Base-by-base conservation (phyloP, 1,140 invertebrate genomes). In the Drosophila tsacasi region DNA sequence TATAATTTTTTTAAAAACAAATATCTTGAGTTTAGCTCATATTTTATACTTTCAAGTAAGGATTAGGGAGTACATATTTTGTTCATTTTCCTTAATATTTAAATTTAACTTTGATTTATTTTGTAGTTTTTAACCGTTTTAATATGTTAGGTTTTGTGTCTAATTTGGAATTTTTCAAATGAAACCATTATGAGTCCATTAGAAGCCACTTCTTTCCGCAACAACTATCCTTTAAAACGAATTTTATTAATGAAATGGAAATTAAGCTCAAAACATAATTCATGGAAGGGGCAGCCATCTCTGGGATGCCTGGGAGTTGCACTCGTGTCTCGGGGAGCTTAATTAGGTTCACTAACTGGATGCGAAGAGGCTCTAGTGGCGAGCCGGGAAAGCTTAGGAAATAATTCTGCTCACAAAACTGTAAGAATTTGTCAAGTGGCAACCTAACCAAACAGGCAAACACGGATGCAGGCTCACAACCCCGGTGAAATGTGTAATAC, bases 381-480 rank as follows among this genome's bases (percentile, higher is more conserved):
- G 35, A 40, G 10, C n/a, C 69, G 72, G 63, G 63, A 50, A 75
- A 73, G 76, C 83, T 76, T 52, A 69, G 60, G 47, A 37, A 79
- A 86, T 71, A 71, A 87, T 80, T 67, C 79, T 84, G 81, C 83
- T 78, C 50, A 66, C 61, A 79, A 87, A 79, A 87, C 80, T 89
- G 83, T 72, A 79, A 78, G 81, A 90, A 89, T 79, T 90, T 89
- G 85, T 89, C 84, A 87, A 87, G 84, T 89, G 84, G 73, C 84
- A 86, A 65, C 71, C 71, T 74, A 74, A 61, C 71, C 71, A 76
- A 37, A 75, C 58, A 76, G 40, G 67, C 63, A 68, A 47, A 40
- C 63, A 42, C 37, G 57, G 44, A 67, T 58, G 64, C 69, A 76
- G 55, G 57, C 46, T 61, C 50, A 59, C 57, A 65, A n/a, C 64